Conservation (phyloP, 2,113 vertebrate species). For the Ophthalmolycus amberensis region DNA sequence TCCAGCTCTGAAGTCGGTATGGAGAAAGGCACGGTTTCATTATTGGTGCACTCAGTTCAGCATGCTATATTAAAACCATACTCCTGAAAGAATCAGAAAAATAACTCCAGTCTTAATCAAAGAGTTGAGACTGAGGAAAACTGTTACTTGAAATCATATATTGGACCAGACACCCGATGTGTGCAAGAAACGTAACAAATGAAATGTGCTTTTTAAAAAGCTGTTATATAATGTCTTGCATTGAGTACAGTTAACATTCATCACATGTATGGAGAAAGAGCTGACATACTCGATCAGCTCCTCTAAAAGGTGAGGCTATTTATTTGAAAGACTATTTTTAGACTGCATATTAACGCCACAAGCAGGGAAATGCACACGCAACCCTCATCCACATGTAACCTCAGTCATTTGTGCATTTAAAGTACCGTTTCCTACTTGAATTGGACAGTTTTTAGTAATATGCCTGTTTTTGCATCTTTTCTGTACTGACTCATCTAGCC, state of each 20-base stretch:
- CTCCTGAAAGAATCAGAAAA: conserved; percentile 7
- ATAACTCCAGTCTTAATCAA: not conserved
- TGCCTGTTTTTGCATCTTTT: conserved; percentile 69
- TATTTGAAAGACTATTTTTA: not conserved
- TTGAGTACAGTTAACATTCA: not conserved
- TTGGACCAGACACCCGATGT: not conserved
- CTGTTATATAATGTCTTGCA: not conserved
- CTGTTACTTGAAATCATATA: not conserved
- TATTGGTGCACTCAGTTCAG: not conserved
- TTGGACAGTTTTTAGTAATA: conserved; percentile 68
- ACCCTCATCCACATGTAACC: conserved; percentile 29
- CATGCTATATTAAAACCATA: conserved; percentile 25
- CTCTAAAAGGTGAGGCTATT: not conserved
- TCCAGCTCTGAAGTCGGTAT: not conserved
- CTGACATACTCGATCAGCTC: not conserved
- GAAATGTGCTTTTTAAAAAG: not conserved
- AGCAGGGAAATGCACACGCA: conserved; percentile 34
- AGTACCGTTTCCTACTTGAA: conserved; percentile 77
- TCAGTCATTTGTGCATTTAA: conserved; percentile 50
- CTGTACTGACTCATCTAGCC: conserved; percentile 71
- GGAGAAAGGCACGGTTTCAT: not conserved
- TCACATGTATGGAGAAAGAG: conserved; percentile 8
- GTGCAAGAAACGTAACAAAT: not conserved
- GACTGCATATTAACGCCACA: not conserved
- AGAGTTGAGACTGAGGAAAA: not conserved